A percentile compares a stretch with the other conserved stretches of the same genome.
phyloP scores from a whole-genome alignment of 2,113 vertebrate genomes.

The Erythrolamprus reginae region DNA sequence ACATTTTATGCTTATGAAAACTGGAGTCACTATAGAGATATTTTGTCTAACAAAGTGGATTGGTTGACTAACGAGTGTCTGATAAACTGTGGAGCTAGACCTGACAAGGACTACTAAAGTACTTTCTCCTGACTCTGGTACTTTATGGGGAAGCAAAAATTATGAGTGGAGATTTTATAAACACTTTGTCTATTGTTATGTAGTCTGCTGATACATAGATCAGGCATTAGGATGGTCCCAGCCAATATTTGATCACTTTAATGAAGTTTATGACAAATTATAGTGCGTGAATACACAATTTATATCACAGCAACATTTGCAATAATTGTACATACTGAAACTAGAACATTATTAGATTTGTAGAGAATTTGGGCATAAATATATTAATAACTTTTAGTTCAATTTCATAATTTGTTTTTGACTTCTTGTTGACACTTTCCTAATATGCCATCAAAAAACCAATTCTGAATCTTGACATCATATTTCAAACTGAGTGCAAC shows the following conservation, averaged over 20 bases:
- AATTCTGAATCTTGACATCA: neutral
- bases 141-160: neutral
- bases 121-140: neutral
- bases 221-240: neutral
- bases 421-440: neutral
- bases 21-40: neutral
- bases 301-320: neutral
- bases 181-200: neutral
- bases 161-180: neutral
- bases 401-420: neutral
- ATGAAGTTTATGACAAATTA: neutral
- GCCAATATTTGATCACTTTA: neutral
- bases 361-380: neutral
- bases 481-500: neutral
- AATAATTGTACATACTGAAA: neutral
- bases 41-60: neutral
- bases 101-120: neutral
- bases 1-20: neutral
- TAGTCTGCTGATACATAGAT: neutral
- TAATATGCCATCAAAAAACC: neutral
- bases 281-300: neutral
- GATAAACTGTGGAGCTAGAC: neutral
- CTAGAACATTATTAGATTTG: neutral
- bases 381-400: neutral
- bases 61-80: neutral